Evolutionary conservation across 1,140 invertebrate species (phyloP).

Genomic region (Mizuhopecten yessoensis): DNA sequence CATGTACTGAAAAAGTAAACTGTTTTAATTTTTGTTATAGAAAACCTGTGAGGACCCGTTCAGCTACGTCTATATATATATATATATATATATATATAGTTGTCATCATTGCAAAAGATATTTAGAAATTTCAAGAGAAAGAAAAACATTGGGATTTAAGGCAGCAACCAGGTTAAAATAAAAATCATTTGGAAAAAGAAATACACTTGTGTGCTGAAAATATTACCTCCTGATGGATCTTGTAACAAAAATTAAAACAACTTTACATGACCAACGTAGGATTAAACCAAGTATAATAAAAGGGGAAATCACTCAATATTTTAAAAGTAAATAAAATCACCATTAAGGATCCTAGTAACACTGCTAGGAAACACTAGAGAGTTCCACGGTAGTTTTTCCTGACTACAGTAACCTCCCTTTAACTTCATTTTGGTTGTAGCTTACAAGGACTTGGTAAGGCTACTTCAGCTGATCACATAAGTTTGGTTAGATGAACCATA

Average conservation of each 20-base stretch:
- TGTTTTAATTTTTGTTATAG: too few species aligned
- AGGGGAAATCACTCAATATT: neutral
- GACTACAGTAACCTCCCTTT: too few species aligned
- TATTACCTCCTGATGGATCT: slow-evolving; percentile 18
- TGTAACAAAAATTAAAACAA: neutral
- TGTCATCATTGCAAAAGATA: neutral
- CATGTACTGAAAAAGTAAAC: too few species aligned
- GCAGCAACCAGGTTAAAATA: neutral
- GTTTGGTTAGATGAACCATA: too few species aligned
- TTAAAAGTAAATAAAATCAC: neutral
- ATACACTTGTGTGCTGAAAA: neutral
- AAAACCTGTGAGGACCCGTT: neutral
- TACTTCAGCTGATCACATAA: too few species aligned
- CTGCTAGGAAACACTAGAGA: too few species aligned
- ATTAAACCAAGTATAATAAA: neutral
- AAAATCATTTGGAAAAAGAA: neutral
- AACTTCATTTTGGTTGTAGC: too few species aligned
- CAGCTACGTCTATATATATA: too few species aligned
- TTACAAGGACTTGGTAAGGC: too few species aligned
- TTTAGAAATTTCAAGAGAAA: neutral
- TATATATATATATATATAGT: too few species aligned
- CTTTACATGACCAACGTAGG: neutral
- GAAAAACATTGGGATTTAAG: neutral
- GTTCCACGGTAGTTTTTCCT: too few species aligned
- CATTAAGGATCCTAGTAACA: too few species aligned